Evolutionary conservation across 1,140 invertebrate species (phyloP).

Genomic region (Drosophila erecta): DNA sequence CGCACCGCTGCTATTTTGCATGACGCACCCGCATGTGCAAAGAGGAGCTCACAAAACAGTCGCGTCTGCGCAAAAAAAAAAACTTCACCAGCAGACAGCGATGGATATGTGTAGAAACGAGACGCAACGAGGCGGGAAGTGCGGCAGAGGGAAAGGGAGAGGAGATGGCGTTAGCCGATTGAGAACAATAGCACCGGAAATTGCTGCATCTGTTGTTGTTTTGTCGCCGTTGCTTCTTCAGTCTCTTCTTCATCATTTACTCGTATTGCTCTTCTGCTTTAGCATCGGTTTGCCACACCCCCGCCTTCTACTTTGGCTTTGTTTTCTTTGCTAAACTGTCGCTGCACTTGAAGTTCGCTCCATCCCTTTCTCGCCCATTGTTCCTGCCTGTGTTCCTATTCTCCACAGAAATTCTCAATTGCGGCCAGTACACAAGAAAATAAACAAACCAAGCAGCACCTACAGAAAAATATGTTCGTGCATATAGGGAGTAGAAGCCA

Average conservation of each 20-base stretch:
- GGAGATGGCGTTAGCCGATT: constrained; percentile 78
- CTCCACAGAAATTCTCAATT: constrained; percentile 40
- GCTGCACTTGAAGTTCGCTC: constrained; percentile 64
- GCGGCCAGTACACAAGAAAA: constrained; percentile 20
- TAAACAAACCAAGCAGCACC: constrained; percentile 10
- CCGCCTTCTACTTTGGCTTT: constrained; percentile 26
- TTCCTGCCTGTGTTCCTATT: constrained; percentile 23
- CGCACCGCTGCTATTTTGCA: constrained; percentile 10
- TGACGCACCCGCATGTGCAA: constrained; percentile 63
- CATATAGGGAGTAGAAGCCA: not conserved
- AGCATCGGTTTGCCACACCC: constrained; percentile 14
- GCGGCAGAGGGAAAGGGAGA: constrained; percentile 4
- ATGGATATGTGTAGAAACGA: not conserved
- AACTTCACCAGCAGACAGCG: constrained; percentile 3
- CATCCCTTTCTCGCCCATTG: constrained; percentile 11
- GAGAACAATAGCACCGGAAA: constrained; percentile 80
- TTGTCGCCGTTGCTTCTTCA: constrained; percentile 18
- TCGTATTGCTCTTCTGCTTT: constrained; percentile 15
- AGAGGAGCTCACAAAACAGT: constrained; percentile 22
- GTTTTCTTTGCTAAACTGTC: constrained; percentile 43
- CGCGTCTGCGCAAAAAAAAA: constrained; percentile 50
- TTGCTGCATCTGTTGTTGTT: constrained; percentile 80
- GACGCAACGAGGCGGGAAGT: constrained; percentile 3
- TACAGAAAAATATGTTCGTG: not conserved
- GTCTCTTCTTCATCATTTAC: constrained; percentile 17